Evolutionary conservation across 2,113 vertebrate genomes (phyloP).

Genomic region (Silurus glanis): DNA sequence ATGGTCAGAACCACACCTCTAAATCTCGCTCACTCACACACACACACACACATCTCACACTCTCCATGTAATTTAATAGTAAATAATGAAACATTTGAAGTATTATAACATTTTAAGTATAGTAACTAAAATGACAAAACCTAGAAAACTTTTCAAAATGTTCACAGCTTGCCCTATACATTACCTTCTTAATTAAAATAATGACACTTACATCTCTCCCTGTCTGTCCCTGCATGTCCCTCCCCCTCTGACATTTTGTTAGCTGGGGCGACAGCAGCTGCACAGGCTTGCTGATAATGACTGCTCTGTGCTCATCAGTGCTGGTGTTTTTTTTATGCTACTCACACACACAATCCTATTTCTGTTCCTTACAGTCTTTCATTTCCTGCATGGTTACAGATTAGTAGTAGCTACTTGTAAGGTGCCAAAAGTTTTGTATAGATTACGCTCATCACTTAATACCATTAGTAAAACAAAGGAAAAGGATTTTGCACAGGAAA

Average conservation of each 20-base stretch:
- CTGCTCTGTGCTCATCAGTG: constrained; percentile 48
- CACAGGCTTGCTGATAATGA: constrained; percentile 52
- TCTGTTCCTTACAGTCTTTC: background rate
- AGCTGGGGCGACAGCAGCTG: constrained; percentile 31
- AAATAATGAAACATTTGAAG: background rate
- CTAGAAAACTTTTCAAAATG: background rate
- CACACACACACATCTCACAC: background rate
- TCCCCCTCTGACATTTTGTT: background rate
- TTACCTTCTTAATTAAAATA: background rate
- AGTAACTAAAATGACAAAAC: background rate
- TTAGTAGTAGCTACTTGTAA: background rate
- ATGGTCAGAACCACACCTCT: constrained; percentile 75
- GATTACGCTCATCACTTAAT: background rate
- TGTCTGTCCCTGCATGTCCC: background rate
- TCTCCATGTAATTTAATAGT: background rate
- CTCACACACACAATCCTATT: background rate
- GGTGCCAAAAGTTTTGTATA: background rate
- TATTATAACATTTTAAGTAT: too few species aligned
- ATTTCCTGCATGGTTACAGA: constrained; percentile 6
- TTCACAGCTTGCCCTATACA: too few species aligned
- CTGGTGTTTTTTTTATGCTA: constrained; percentile 15
- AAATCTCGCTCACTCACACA: background rate
- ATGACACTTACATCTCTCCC: background rate
- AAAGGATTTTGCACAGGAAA: background rate
- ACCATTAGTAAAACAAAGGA: background rate